Conservation (phyloP, 2,113 vertebrate species). For the Melanocharis versteri region DNA sequence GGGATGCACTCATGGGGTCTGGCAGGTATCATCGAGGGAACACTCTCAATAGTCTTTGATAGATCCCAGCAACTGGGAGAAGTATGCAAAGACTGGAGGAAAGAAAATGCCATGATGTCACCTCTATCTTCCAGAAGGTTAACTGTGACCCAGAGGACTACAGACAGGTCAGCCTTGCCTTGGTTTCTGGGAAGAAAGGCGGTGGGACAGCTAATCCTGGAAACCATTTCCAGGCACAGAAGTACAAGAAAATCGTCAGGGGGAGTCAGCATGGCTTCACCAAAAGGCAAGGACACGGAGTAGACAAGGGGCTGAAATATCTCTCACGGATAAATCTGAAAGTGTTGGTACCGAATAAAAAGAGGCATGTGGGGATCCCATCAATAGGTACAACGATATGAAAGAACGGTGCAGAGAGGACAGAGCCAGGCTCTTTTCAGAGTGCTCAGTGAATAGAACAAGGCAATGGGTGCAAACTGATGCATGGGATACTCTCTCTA, state of each 20-base stretch:
- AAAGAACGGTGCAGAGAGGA: neutral
- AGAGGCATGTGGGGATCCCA: accelerated
- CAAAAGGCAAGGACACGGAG: neutral
- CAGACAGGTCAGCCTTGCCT: neutral
- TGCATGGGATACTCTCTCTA: neutral
- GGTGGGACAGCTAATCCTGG: neutral
- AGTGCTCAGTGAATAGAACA: neutral
- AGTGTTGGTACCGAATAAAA: neutral
- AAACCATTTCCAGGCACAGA: neutral
- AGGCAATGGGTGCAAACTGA: too few species aligned
- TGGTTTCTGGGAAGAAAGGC: neutral
- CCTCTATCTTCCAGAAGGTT: neutral
- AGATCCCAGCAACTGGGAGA: accelerated
- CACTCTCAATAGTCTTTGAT: neutral
- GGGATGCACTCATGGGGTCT: accelerated
- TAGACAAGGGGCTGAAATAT: neutral
- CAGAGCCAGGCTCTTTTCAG: neutral
- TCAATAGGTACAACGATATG: neutral
- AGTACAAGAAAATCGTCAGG: neutral
- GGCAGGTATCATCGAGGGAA: neutral
- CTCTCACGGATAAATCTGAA: neutral
- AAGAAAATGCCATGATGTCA: neutral
- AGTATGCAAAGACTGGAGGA: neutral
- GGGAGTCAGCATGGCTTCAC: neutral
- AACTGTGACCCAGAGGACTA: neutral